phyloP scores from a whole-genome alignment of 2,888 invertebrate species.

The Rhynchonema sp. region DNA sequence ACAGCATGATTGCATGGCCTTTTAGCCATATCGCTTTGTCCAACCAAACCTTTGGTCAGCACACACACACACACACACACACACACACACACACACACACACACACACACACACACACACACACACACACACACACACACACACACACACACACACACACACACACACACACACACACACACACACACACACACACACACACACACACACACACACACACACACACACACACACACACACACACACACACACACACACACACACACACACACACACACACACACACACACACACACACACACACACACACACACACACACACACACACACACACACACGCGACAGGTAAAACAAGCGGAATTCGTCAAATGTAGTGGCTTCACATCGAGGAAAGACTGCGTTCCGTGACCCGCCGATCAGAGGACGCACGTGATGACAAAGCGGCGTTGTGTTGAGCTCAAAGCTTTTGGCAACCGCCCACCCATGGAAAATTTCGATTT shows the following conservation, averaged over 20 bases:
- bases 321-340: background rate
- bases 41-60: background rate
- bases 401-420: too few species aligned
- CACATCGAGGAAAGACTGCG: too few species aligned
- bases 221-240: conserved; percentile 2
- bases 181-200: conserved; percentile 2
- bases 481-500: too few species aligned
- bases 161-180: background rate
- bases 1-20: too few species aligned
- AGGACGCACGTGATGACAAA: too few species aligned
- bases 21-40: too few species aligned
- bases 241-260: background rate
- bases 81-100: background rate
- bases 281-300: conserved; percentile 1
- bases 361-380: too few species aligned
- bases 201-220: conserved; percentile 1
- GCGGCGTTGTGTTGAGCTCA: too few species aligned
- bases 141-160: background rate
- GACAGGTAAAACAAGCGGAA: too few species aligned
- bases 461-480: too few species aligned
- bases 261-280: conserved; percentile 1
- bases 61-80: background rate
- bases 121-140: background rate
- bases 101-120: background rate
- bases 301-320: conserved; percentile 1